Percentiles rank a stretch among this genome's conserved stretches.
Conservation (phyloP, 2,888 invertebrate species). For the Gasteruption jaculator region DNA sequence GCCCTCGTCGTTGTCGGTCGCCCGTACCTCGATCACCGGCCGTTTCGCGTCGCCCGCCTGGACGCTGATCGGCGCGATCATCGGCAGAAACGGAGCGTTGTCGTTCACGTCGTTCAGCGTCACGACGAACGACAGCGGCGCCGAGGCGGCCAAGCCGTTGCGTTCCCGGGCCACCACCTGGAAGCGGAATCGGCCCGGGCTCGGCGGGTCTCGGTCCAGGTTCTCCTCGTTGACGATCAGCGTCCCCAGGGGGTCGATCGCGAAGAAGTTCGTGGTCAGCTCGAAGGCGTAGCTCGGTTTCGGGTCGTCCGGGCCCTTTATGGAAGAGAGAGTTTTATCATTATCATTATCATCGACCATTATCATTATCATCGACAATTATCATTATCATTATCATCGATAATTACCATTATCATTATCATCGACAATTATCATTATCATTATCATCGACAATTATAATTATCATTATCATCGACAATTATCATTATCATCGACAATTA, state of each 20-base stretch:
- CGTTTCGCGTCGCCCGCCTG: constrained; percentile 72
- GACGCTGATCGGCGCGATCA: constrained; percentile 74
- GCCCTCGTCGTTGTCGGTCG: constrained; percentile 81
- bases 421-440: too few relatives aligned
- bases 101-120: constrained; percentile 79
- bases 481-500: too few relatives aligned
- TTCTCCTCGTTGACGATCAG: constrained; percentile 78
- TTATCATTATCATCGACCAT: too few relatives aligned
- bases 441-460: too few relatives aligned
- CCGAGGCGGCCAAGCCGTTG: constrained; percentile 73
- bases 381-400: too few relatives aligned
- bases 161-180: constrained; percentile 85
- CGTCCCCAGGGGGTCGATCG: constrained; percentile 68
- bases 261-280: constrained; percentile 78
- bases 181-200: constrained; percentile 77
- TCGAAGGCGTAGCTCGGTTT: constrained; percentile 79
- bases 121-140: constrained; percentile 76
- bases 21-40: constrained; percentile 69
- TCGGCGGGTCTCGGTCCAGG: constrained; percentile 83
- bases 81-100: constrained; percentile 77
- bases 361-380: too few relatives aligned
- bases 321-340: too few relatives aligned
- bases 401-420: too few relatives aligned
- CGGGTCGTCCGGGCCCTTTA: constrained; percentile 75
- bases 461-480: too few relatives aligned